Evolutionary conservation across 2,888 invertebrate genomes (phyloP), one percentile per base, ranked within the genome.

Genomic region (Agonopterix subpropinquella): DNA sequence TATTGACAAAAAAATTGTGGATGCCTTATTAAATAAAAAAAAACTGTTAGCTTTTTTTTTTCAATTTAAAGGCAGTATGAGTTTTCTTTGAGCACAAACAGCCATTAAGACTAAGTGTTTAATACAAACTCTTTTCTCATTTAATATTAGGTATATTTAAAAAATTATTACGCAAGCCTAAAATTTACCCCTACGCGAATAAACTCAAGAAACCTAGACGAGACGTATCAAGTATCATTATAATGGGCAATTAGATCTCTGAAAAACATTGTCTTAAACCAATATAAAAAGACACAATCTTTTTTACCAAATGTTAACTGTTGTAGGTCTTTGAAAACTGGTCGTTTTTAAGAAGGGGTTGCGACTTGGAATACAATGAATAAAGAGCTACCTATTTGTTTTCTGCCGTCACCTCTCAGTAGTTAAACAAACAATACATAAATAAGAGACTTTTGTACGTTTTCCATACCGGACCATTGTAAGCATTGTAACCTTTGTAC

Each of bases 401-500:
- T 82, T 82, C 77, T 70, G 67, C 77, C 73, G 77, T 80, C 85
- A 85, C 79, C 80, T 84, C 73, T 77, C 69, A 70, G 66, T 70
- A 70, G 75, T 77, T 80, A 85, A 81, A 81, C 86, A 88, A 86
- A 88, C 86, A 88, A 82, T 76, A 72, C 77, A 78, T 80, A 77
- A 80, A 82, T 82, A 77, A 70, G 62, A 67, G 66, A 63, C 77
- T 78, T 80, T 85, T 86, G 83, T 82, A 60, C 67, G 61, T 71
- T 77, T 77, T 77, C 73, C 79, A 78, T 79, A 80, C 74, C 28
- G 51, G 56, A 53, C 73, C 65, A 80, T 87, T 85, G 84, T 85
- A 58, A 61, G 62, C 69, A 78, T 84, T 85, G 82, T 86, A 76
- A 79, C 77, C 78, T 83, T 79, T 84, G 70, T 81, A 62, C 57